Base-by-base conservation (phyloP, 2,888 invertebrate genomes). In the Helleia helle region DNA sequence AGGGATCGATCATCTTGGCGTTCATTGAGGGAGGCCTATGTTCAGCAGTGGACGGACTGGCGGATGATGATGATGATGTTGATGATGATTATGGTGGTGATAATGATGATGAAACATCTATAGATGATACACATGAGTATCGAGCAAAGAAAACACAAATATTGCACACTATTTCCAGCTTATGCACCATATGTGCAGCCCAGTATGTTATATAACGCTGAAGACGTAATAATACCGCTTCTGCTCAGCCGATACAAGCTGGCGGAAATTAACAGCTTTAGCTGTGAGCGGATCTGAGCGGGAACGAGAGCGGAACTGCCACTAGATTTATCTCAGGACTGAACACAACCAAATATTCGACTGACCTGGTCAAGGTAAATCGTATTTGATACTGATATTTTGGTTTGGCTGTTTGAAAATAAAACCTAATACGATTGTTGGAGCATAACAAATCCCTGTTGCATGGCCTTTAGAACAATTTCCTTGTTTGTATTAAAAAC, bases 231-330 rank as follows among this genome's bases (percentile, higher is more conserved):
- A 81, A 79, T 75, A 71, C 71, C 55, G 55, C 63, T 58, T 64
- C 59, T 57, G 62, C 71, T n/a, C n/a, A 58, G 62, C 58, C 72
- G 71, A 75, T 77, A 77, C 76, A 75, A 69, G 69, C n/a, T 56
- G 61, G 72, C 81, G 81, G 81, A 83, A 83, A 83, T 81, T 80
- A 83, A 80, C 75, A 74, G 73, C 72, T 69, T 62, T 64, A 69
- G 71, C 61, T 59, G 31, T 44, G 41, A 53, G 54, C 47, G 52
- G 51, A 61, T 61, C 55, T 54, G 51, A 62, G 62, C 60, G 53
- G 57, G 61, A n/a, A n/a, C 51, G 52, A 45, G 46, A 49, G 57
- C 67, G 69, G 71, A 67, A 69, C 65, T 62, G 49, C 54, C 52
- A 50, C 56, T 52, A 61, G 65, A 75, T 74, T 73, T 73, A 71